phyloP scores from a whole-genome alignment of 2,888 invertebrate species.

The Itoplectis maculator region DNA sequence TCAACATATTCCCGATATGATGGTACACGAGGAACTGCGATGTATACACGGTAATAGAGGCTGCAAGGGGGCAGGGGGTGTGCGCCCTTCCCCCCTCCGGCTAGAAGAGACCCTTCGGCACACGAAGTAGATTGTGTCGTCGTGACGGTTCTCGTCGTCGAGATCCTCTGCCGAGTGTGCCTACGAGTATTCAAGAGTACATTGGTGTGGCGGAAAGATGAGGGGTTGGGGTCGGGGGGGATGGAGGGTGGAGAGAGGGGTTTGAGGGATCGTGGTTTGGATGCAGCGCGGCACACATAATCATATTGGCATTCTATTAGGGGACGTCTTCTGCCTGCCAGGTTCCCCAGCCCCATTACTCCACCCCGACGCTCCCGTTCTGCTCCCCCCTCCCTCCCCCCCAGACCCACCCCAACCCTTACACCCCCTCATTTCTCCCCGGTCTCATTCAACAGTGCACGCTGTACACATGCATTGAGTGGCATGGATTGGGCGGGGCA shows the following conservation, averaged over 20 bases:
- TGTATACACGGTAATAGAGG: constrained; percentile 20
- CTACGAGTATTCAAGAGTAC: constrained; percentile 22
- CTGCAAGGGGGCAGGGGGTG: neutral
- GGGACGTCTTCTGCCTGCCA: constrained; percentile 34
- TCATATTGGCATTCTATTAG: constrained; percentile 37
- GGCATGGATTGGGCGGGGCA: neutral
- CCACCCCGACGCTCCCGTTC: constrained; percentile 5
- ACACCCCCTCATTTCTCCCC: neutral
- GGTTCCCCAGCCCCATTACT: constrained; percentile 22
- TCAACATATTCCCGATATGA: neutral
- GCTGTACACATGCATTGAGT: neutral
- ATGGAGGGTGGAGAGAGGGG: neutral
- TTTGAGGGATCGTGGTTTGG: constrained; percentile 15
- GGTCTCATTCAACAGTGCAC: constrained; percentile 10
- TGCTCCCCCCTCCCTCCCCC: neutral
- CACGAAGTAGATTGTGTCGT: constrained; percentile 30
- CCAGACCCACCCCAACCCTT: no score
- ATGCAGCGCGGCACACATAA: constrained; percentile 34
- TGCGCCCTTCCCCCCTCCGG: no score
- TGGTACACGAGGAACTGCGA: neutral
- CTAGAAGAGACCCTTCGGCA: constrained; percentile 6
- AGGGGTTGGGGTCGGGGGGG: no score
- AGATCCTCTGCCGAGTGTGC: neutral
- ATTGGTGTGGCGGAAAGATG: constrained; percentile 12
- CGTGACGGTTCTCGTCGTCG: constrained; percentile 26